phyloP scores from a whole-genome alignment of 2,113 vertebrate genomes.

The Oryzias javanicus region DNA sequence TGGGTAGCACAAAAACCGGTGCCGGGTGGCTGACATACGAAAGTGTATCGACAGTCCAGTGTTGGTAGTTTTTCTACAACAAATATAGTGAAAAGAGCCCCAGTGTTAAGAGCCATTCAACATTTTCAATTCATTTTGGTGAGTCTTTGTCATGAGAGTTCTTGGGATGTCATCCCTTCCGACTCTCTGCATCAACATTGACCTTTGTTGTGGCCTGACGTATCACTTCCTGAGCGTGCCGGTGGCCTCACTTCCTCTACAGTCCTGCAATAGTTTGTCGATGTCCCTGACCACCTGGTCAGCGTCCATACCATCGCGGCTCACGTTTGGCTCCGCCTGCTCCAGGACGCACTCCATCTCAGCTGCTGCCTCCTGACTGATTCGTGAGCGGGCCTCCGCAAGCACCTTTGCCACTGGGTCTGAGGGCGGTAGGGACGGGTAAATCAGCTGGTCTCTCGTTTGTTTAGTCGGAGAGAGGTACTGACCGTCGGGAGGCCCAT shows the following conservation, averaged over 20 bases:
- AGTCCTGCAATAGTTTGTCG: slow-evolving; percentile 98
- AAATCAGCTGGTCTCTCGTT: slow-evolving; percentile 81
- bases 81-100: slow-evolving; percentile 60
- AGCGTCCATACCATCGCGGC: slow-evolving; percentile 88
- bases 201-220: slow-evolving; percentile 25
- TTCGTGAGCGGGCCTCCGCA: slow-evolving; percentile 84
- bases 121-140: slow-evolving; percentile 66
- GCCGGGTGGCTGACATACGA: slow-evolving; percentile 38
- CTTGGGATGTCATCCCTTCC: slow-evolving; percentile 49
- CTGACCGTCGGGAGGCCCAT: slow-evolving; percentile 82
- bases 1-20: slow-evolving; percentile 47
- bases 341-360: slow-evolving; percentile 90
- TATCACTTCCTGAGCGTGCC: slow-evolving; percentile 89
- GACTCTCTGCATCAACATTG: slow-evolving; percentile 34
- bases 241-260: slow-evolving; percentile 86
- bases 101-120: slow-evolving; percentile 41
- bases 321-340: slow-evolving; percentile 84
- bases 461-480: slow-evolving; percentile 95
- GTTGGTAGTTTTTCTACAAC: slow-evolving; percentile 52
- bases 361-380: slow-evolving; percentile 74
- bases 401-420: slow-evolving; percentile 87
- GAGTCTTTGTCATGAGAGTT: slow-evolving; percentile 63
- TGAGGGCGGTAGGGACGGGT: slow-evolving; percentile 70
- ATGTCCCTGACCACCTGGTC: slow-evolving; percentile 98
- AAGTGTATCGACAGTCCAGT: slow-evolving; percentile 52